Base-by-base conservation (phyloP, 2,113 vertebrate species). In the Oriolus oriolus region DNA sequence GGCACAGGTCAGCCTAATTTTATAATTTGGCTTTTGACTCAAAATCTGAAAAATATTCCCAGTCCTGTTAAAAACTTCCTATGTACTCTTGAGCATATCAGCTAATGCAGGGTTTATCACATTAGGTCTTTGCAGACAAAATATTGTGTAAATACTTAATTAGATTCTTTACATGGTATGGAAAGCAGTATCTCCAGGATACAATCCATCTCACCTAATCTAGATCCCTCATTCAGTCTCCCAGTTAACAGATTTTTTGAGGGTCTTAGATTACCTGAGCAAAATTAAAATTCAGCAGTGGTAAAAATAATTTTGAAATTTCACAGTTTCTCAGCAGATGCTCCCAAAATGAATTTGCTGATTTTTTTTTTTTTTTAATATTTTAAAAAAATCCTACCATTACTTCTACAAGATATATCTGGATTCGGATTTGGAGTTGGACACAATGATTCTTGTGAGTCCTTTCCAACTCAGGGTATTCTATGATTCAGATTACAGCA, bases 321-420 rank as follows among this genome's bases (percentile, higher is more conserved):
- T 94, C 44, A 52, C 59, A 71, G 10, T 4, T 66, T 59, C 18
- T 76, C 41, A 64, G 20, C 15, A 89, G 44, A 64, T 11, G 61
- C 44, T 54, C 14, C 47, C 47, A 83, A 76, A 85, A 59, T n/a
- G 0, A 66, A 26, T 81, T 19, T 80, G 11, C 6, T 56, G 8
- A 18, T 49, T 27, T 37, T 16, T 13, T 44, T 26, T 27, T 44
- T 10, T 15, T 35, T 33, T 17, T 10, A n/a, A n/a, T n/a, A n/a
- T n/a, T 45, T 23, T 27, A 2, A n/a, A n/a, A n/a, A n/a, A 35
- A 28, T 27, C 13, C 5, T 53, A 0, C 4, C 5, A 6, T 17
- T 42, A 3, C 7, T 56, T 24, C 20, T 59, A 24, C 5, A 10
- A 66, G 13, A 21, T 54, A 31, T 31, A 41, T 22, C 18, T 81